Evolutionary conservation across 2,797 vertebrate species (phyloP).

Genomic region (Enteromius radiatus): DNA sequence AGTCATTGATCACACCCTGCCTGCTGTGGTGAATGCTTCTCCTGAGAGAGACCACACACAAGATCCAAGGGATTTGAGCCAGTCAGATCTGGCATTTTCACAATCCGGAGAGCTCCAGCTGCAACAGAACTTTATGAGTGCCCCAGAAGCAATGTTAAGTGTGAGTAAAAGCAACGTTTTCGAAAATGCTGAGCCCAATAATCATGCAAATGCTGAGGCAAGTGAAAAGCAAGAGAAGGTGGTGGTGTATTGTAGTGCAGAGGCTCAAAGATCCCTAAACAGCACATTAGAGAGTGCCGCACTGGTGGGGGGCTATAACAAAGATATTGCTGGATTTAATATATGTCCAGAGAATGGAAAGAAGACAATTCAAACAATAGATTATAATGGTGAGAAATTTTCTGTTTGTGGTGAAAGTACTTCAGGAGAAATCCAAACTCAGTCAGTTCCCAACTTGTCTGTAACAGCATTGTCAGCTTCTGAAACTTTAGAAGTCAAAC

Average conservation of each 20-base stretch:
- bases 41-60: constrained; percentile 26
- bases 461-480: constrained; percentile 52
- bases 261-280: constrained; percentile 34
- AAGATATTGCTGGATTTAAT: constrained; percentile 17
- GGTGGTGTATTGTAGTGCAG: constrained; percentile 6
- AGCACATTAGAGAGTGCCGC: constrained; percentile 50
- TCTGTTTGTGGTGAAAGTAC: constrained; percentile 28
- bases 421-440: constrained; percentile 31
- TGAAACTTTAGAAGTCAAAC: constrained; percentile 61
- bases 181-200: constrained; percentile 39
- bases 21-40: constrained; percentile 31
- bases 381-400: constrained; percentile 3
- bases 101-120: constrained; percentile 50
- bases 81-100: constrained; percentile 67
- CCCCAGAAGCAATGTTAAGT: constrained; percentile 36
- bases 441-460: constrained; percentile 40
- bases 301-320: constrained; percentile 53
- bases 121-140: constrained; percentile 51
- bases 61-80: constrained; percentile 56
- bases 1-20: constrained; percentile 29
- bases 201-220: constrained; percentile 24
- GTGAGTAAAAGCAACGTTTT: constrained; percentile 56
- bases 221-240: constrained; percentile 27
- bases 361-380: constrained; percentile 26
- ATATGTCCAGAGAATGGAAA: constrained; percentile 5